A percentile compares a stretch with the other conserved stretches of the same genome.
Conservation (phyloP, 1,140 invertebrate species). For the Protaetia brevitarsis region DNA sequence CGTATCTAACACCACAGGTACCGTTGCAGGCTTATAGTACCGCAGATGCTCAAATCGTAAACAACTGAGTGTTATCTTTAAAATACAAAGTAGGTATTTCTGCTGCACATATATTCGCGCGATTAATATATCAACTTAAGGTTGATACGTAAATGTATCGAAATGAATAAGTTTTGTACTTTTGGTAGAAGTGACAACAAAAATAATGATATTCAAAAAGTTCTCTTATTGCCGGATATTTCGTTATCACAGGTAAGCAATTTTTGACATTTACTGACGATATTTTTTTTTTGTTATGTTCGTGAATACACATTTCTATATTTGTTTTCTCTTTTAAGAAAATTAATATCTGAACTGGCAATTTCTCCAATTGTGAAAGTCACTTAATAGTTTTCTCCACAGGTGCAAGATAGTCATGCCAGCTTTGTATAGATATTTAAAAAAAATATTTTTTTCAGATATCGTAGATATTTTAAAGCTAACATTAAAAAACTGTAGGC, state of each 20-base stretch:
- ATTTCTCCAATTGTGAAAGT: conserved; percentile 13
- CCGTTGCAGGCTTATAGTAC: conserved; percentile 11
- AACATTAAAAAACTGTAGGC: too few relatives aligned
- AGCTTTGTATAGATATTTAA: too few relatives aligned
- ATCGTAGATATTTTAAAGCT: too few relatives aligned
- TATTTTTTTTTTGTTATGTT: too few relatives aligned
- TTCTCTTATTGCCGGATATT: conserved; percentile 11
- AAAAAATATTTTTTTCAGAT: background rate
- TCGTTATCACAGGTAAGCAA: conserved; percentile 11
- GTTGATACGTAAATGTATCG: background rate
- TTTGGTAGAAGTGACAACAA: conserved; percentile 19
- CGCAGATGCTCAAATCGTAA: conserved; percentile 20
- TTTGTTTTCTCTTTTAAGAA: background rate
- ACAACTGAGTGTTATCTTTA: background rate
- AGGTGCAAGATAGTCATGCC: background rate
- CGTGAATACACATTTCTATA: too few relatives aligned
- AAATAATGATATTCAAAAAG: conserved; percentile 3
- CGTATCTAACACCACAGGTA: conserved; percentile 20
- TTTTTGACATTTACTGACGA: too few relatives aligned
- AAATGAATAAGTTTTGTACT: conserved; percentile 21
- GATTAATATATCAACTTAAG: too few relatives aligned
- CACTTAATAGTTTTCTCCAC: background rate
- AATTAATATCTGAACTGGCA: background rate
- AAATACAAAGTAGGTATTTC: background rate
- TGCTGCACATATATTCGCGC: background rate